These are phyloP conservation scores for Aspidiotus rigidus DNA, from an alignment of 2,888 invertebrate genomes.

Conservation along the genomic window DNA sequence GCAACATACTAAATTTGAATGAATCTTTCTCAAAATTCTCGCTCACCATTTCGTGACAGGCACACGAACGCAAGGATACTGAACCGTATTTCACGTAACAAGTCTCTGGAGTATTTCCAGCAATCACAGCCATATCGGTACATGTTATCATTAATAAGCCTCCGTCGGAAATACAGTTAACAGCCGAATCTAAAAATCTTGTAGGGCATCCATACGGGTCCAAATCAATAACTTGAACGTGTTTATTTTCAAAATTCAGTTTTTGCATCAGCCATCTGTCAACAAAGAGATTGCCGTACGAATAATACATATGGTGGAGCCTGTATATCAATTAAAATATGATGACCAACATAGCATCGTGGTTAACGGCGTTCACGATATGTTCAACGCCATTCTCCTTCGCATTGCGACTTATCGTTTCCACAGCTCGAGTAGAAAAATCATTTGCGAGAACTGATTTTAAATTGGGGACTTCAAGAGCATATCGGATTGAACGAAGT, in stretches of 20 bases:
- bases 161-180: constrained; percentile 68
- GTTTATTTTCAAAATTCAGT: constrained; percentile 54
- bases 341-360: constrained; percentile 50
- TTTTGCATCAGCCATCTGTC: constrained; percentile 74
- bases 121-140: constrained; percentile 92
- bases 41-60: constrained; percentile 88
- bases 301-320: background rate
- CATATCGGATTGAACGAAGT: constrained; percentile 88
- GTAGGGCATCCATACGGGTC: constrained; percentile 97
- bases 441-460: constrained; percentile 84
- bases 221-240: constrained; percentile 84
- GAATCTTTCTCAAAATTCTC: constrained; percentile 2
- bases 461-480: constrained; percentile 80
- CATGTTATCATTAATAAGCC: constrained; percentile 90
- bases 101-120: constrained; percentile 90
- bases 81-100: constrained; percentile 90
- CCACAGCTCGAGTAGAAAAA: constrained; percentile 71
- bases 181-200: constrained; percentile 79
- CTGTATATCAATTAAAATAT: background rate
- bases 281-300: background rate
- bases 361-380: constrained; percentile 63
- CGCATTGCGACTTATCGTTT: constrained; percentile 74
- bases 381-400: constrained; percentile 62
- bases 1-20: background rate
- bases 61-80: constrained; percentile 70